Evolutionary conservation across 2,888 invertebrate species (phyloP), one percentile per base, ranked within the genome.

Genomic region (Drosophila histrio): DNA sequence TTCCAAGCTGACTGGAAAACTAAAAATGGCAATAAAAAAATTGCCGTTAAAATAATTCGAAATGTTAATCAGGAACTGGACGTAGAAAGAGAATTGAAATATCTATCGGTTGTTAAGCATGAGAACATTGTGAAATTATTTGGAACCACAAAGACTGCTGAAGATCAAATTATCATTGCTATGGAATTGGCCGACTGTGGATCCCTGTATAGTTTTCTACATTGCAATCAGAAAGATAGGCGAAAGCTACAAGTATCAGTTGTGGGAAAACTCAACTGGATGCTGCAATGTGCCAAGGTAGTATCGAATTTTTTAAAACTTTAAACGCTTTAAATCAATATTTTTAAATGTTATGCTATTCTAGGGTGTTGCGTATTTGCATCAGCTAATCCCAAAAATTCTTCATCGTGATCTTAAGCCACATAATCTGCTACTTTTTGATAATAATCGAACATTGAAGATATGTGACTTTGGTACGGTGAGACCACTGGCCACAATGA

Each of bases 391-490:
- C 0, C 69, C 68, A 4, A 44, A 32, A 3, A 36, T 77, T 0
- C 21, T 80, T 2, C 77, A 77, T 32, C 69, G 77, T 2, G 77
- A 80, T 32, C 57, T 77, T 3, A 77, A 77, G 7, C 32, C 78
- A 1, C 11, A 2, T 1, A 77, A 77, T 28, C 11, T 63, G 2
- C 17, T 77, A 1, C 41, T 77, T 1, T 36, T 30, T 0, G 19
- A 46, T 0, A 3, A 19, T 1, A 19, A 24, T 5, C n/a, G 8
- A 1, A 22, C 7, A 2, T 7, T 80, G 5, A 80, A 77, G 32
- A 52, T 77, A n/a, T 73, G 81, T n/a, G 77, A 77, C 19, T 77
- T 77, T 28, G 77, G 77, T 0, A 49, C 39, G 0, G 60, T 47
- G 3, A 47, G 62, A 24, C 15, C 50, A 0, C 7, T 38, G 15